Evolutionary conservation across 2,113 vertebrate species (phyloP).

Genomic region (Ceratotherium simum): DNA sequence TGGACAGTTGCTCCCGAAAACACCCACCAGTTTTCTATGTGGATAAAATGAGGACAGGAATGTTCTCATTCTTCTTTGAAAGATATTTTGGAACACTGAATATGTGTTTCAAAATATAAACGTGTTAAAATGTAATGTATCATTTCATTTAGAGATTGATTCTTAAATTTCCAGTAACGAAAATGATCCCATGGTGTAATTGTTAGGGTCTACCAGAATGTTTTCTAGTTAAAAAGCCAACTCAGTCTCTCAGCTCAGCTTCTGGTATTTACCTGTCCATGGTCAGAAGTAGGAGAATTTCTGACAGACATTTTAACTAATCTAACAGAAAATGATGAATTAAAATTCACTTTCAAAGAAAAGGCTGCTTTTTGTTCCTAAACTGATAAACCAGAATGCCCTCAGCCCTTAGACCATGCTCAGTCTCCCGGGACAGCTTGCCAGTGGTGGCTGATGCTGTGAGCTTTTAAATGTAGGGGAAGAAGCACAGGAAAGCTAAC

Average conservation of each 20-base stretch:
- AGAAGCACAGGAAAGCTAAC: not conserved
- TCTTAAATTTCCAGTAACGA: slow-evolving; percentile 5
- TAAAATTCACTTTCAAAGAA: slow-evolving; percentile 27
- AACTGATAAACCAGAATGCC: not conserved
- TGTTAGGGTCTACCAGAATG: not conserved
- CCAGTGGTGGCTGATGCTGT: not conserved
- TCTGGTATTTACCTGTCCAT: not conserved
- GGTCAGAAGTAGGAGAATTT: slow-evolving; percentile 6
- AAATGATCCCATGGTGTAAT: not conserved
- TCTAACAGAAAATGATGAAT: slow-evolving; percentile 2
- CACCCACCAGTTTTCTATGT: not conserved
- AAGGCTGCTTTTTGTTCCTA: not conserved
- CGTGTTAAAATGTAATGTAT: not conserved
- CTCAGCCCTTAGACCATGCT: not conserved
- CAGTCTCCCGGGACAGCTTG: not conserved
- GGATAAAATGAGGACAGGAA: slow-evolving; percentile 2
- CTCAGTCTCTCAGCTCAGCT: not conserved
- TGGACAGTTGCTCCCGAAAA: not conserved
- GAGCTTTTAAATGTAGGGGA: not conserved
- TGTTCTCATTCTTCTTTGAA: not conserved
- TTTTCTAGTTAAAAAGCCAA: not conserved
- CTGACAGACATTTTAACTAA: not conserved
- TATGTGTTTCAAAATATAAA: not conserved
- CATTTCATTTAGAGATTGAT: not conserved
- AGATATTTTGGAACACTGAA: not conserved